Evolutionary conservation across 1,140 invertebrate species (phyloP), one percentile per base, ranked within the genome.

Genomic region (Penaeus vannamei): DNA sequence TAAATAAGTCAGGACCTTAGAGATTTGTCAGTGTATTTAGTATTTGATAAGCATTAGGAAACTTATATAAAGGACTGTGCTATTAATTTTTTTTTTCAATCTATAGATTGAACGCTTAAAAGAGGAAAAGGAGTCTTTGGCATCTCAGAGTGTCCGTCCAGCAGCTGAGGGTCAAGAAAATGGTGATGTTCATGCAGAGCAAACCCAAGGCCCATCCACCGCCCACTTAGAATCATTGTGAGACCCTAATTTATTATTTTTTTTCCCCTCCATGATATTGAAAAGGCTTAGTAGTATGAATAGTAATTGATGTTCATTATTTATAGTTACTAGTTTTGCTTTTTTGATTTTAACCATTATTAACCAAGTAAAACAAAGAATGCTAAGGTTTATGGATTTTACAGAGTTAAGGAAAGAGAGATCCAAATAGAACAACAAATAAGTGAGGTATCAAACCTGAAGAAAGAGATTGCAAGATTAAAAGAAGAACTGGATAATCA

Each of bases 161-260:
- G 92, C 92, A 62, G 93, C 92, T 23, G 94, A 94, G 84, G 93
- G 93, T 22, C 92, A 93, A 84, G 94, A 94, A 91, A 95, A 95
- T 92, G 94, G 94, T 53, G 93, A 93, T 90, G 92, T 94, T n/a
- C 93, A 94, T 81, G 92, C 92, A 17, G 93, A 94, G 89, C 86
- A 90, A 36, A 84, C 80, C 29, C 81, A 62, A 5, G 80, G 84
- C 36, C 77, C 66, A 23, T 62, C 81, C 66, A 85, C 84, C 29
- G 84, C 84, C 61, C 76, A 69, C 53, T 61, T 90, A 85, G 60
- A 83, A 29, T 82, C 89, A 26, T 61, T 86, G 89, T 90, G 81
- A 86, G 84, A 59, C 29, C 46, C 66, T 66, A 32, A 80, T 20
- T 32, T 80, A 8, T 29, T 32, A 42, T 0, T 80, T 14, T 36